These are phyloP conservation scores for Achroia grisella DNA, from an alignment of 1,140 invertebrate genomes.

Conservation along the genomic window DNA sequence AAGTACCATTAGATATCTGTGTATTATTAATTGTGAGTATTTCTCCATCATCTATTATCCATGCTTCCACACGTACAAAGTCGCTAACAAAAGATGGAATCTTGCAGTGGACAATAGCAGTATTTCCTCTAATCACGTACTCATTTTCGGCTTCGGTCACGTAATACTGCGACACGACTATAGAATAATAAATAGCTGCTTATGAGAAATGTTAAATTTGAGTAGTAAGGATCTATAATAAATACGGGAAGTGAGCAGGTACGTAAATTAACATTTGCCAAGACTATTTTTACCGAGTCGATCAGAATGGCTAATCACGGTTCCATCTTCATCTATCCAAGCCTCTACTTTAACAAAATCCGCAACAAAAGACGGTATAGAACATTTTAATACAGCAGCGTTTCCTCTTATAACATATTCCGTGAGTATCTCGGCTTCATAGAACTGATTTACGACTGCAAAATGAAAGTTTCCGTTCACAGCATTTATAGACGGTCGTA, in stretches of 20 bases:
- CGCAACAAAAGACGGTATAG: constrained; percentile 86
- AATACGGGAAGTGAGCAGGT: constrained; percentile 27
- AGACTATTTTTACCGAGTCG: constrained; percentile 75
- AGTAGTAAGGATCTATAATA: constrained; percentile 33
- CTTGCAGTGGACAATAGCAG: constrained; percentile 93
- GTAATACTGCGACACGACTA: constrained; percentile 91
- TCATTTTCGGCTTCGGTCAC: constrained; percentile 94
- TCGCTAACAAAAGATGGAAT: constrained; percentile 95
- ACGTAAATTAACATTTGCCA: constrained; percentile 26
- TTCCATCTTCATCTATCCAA: constrained; percentile 82
- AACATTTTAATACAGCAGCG: constrained; percentile 85
- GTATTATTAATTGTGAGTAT: constrained; percentile 78
- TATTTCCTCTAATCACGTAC: constrained; percentile 94
- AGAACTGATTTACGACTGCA: constrained; percentile 86
- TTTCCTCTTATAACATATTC: constrained; percentile 89
- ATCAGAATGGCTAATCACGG: constrained; percentile 74
- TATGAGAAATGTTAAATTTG: constrained; percentile 33
- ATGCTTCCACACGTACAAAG: constrained; percentile 90
- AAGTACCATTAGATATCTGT: constrained; percentile 41
- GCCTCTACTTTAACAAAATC: constrained; percentile 86
- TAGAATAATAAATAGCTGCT: constrained; percentile 54
- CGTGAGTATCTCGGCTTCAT: constrained; percentile 85
- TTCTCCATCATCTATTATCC: constrained; percentile 86
- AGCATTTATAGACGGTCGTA: too few species aligned
- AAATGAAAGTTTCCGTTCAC: constrained; percentile 22